Percentiles rank a stretch among this genome's conserved stretches.
Evolutionary conservation across 2,113 vertebrate species (phyloP).

Genomic region (Pterocles burchelli): DNA sequence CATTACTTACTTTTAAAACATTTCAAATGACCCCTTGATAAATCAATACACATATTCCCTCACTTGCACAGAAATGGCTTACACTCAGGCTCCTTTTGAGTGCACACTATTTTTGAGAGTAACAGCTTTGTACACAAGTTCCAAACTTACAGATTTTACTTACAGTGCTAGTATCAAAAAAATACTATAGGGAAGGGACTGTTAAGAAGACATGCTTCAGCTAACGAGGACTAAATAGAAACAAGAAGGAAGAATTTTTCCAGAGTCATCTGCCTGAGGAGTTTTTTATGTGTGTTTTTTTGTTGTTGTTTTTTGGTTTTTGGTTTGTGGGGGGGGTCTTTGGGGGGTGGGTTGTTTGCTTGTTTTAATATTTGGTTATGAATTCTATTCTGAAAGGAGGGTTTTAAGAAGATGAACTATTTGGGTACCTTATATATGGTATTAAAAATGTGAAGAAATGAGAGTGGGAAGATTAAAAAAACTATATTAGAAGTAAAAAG

Average conservation of each 20-base stretch:
- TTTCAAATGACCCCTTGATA: background rate
- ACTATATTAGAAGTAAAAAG: accelerated
- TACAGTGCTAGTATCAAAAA: background rate
- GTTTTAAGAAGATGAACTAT: background rate
- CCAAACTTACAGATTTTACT: background rate
- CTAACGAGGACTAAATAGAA: background rate
- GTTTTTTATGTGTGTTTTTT: no score
- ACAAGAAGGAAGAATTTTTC: background rate
- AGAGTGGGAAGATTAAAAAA: background rate
- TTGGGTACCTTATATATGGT: background rate
- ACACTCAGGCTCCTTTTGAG: background rate
- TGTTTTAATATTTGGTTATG: background rate
- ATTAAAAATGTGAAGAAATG: background rate
- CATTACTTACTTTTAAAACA: background rate
- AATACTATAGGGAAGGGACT: background rate
- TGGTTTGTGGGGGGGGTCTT: no score
- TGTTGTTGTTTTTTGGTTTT: no score
- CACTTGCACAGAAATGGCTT: background rate
- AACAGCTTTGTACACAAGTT: background rate
- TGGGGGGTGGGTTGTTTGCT: background rate
- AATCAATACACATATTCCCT: background rate
- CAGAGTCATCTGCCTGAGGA: background rate
- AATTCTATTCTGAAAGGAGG: background rate
- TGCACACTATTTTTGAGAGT: background rate
- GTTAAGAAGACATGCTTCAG: background rate